These are phyloP conservation scores for Saturnia pavonia DNA, from an alignment of 2,888 invertebrate species.

Conservation along the genomic window DNA sequence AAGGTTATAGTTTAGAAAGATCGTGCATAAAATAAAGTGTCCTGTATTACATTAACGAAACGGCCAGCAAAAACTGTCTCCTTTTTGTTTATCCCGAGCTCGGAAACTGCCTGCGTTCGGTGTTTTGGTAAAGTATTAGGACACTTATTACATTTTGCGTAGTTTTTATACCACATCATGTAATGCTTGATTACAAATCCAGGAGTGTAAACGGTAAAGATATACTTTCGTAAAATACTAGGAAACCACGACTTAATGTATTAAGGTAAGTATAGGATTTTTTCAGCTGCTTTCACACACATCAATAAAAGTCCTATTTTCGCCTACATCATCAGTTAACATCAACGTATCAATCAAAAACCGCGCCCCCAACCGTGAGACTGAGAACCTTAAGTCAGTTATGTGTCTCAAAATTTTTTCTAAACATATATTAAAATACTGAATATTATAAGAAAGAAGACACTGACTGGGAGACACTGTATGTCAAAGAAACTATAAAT, in stretches of 20 bases:
- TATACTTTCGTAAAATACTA: slow-evolving; percentile 27
- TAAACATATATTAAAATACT: not conserved
- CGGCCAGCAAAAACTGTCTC: slow-evolving; percentile 63
- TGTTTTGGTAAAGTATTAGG: slow-evolving; percentile 50
- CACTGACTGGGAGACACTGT: no score
- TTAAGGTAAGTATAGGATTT: no score
- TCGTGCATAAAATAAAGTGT: slow-evolving; percentile 78
- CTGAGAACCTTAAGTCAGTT: no score
- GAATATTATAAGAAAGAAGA: not conserved
- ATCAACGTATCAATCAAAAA: no score
- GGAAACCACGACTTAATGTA: not conserved
- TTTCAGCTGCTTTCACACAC: no score
- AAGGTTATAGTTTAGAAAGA: slow-evolving; percentile 61
- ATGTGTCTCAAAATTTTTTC: no score
- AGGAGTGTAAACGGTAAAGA: slow-evolving; percentile 39
- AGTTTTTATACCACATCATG: slow-evolving; percentile 47
- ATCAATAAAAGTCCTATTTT: no score
- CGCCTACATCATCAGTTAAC: no score
- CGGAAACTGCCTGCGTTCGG: slow-evolving; percentile 47
- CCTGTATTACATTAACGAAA: slow-evolving; percentile 78
- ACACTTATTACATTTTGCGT: slow-evolving; percentile 37
- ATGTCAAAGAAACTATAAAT: no score
- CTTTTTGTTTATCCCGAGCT: slow-evolving; percentile 71
- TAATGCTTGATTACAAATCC: slow-evolving; percentile 43
- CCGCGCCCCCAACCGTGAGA: no score